Base-by-base conservation (phyloP, 2,888 invertebrate species). In the Standfussiana lucernea region DNA sequence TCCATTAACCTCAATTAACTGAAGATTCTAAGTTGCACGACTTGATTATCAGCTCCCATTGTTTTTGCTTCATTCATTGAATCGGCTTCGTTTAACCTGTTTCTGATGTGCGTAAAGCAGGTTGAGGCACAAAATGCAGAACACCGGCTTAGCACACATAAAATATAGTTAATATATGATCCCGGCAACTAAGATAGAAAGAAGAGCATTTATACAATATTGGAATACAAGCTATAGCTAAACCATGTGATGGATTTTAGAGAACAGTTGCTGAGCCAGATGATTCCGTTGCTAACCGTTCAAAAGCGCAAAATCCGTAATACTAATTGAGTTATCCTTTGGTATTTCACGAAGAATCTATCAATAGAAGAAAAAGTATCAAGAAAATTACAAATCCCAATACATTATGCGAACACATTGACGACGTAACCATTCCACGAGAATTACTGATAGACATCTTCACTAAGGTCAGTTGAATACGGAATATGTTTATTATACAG, bases 1-100 rank as follows among this genome's bases (percentile, higher is more conserved):
- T 72, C 82, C 78, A 81, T 78, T 81, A 77, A 81, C 81, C 81
- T 82, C 50, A 72, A 81, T 81, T 69, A 78, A 69, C 68, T 53
- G 64, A 72, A 80, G 78, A 82, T 77, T 77, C 82, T 37, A 64
- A 64, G 32, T 68, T 72, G 72, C 59, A 68, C 68, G 83, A 83
- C 72, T 71, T 68, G 77, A 77, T 83, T 69, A 81, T 78, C 68
- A 72, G 40, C 72, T 65, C 72, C 72, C 81, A 81, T 83, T 83
- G 81, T 78, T 81, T 68, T 81, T 83, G 45, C 78, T 65, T 65
- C 59, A 83, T 72, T 83, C 68, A 78, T 78, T 83, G 68, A 83
- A 62, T 70, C 28, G 42, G 5, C 66, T 77, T 62, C 82, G 53
- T 71, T 77, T 53, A 80, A 82, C 80, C 70, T 71, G 71, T 62